Evolutionary conservation across 2,888 invertebrate species (phyloP).

Genomic region (Allygus modestus): DNA sequence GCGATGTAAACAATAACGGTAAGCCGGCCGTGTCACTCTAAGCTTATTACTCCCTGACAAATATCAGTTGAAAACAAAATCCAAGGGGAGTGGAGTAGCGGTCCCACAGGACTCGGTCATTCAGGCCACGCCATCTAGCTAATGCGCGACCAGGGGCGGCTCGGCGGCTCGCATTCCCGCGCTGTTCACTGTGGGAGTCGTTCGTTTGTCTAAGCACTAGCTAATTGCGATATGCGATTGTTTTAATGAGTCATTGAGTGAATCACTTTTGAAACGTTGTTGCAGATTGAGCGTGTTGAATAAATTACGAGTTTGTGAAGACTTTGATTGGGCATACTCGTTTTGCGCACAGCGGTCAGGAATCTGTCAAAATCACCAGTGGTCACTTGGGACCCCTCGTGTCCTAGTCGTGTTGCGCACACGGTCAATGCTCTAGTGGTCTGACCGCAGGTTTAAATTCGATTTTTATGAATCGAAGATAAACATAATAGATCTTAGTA

Average conservation of each 20-base stretch:
- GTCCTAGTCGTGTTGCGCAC: no score
- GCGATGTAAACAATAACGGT: constrained; percentile 51
- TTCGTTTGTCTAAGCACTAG: neutral
- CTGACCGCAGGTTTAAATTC: no score
- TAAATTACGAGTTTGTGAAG: no score
- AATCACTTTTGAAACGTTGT: neutral
- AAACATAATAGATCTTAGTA: no score
- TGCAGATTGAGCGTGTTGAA: neutral
- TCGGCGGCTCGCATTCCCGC: neutral
- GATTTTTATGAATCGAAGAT: no score
- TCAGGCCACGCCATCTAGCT: neutral
- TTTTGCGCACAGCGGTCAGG: no score
- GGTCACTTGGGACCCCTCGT: no score
- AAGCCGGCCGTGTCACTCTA: constrained; percentile 36
- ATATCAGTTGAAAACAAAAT: constrained; percentile 46
- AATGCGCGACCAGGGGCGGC: neutral
- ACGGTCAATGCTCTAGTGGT: no score
- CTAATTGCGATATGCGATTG: neutral
- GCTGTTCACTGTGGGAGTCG: neutral
- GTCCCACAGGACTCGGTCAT: constrained; percentile 22
- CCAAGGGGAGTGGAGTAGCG: constrained; percentile 38
- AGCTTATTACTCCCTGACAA: constrained; percentile 55
- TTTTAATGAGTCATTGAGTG: neutral
- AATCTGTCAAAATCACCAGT: no score
- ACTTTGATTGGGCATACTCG: no score